Evolutionary conservation across 2,113 vertebrate genomes (phyloP).

Genomic region (Cephalopholis sonnerati): DNA sequence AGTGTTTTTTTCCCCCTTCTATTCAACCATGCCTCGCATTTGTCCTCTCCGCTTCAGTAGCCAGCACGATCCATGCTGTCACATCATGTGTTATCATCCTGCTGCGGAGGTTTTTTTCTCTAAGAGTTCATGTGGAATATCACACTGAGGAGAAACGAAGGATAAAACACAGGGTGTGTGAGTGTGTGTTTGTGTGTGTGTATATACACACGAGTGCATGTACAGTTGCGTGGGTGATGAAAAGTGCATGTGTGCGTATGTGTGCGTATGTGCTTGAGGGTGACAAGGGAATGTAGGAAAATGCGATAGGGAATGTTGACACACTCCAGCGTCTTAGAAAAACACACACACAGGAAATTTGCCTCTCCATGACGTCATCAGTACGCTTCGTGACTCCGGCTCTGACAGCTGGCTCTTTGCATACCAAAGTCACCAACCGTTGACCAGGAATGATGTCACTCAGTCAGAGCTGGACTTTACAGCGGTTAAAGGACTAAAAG

Average conservation of each 20-base stretch:
- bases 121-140: conserved; percentile 61
- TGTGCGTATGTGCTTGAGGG: not conserved
- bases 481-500: conserved; percentile 33
- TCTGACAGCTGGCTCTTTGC: conserved; percentile 60
- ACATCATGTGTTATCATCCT: conserved; percentile 56
- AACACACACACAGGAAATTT: conserved; percentile 47
- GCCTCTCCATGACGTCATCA: conserved; percentile 58
- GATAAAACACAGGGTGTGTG: not conserved
- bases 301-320: conserved; percentile 38
- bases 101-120: conserved; percentile 27
- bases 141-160: conserved; percentile 9
- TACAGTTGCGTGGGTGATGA: not conserved
- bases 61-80: conserved; percentile 56
- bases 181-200: not conserved
- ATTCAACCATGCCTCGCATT: conserved; percentile 38
- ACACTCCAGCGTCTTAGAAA: conserved; percentile 12
- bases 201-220: not conserved
- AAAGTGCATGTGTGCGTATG: not conserved
- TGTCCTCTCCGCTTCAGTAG: conserved; percentile 55
- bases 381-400: conserved; percentile 18
- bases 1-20: not conserved
- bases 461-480: not conserved
- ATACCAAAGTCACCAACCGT: conserved; percentile 48
- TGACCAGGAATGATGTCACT: conserved; percentile 58
- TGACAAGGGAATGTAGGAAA: conserved; percentile 43